Percentiles rank a stretch among this genome's conserved stretches.
These are phyloP conservation scores for Ips nitidus DNA, from an alignment of 1,140 invertebrate species.

Conservation along the genomic window DNA sequence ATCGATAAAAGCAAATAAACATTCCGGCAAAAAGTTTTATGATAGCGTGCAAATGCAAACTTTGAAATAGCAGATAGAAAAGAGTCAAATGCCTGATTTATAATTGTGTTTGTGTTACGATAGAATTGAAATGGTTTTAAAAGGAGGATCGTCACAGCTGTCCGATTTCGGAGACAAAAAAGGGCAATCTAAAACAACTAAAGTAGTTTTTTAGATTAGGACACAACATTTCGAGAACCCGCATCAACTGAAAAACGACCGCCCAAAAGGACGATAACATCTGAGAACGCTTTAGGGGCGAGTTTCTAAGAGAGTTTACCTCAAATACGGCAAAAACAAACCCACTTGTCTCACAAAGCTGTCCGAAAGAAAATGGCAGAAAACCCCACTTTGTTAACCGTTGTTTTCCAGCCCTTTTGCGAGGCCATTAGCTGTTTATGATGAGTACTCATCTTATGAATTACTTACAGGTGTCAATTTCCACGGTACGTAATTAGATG, in stretches of 20 bases:
- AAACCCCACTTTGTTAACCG: constrained; percentile 19
- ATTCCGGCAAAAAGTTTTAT: constrained; percentile 28
- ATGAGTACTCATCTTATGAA: constrained; percentile 26
- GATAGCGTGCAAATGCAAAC: constrained; percentile 14
- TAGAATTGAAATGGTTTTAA: neutral
- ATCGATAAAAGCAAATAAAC: constrained; percentile 33
- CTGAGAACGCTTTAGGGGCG: constrained; percentile 1
- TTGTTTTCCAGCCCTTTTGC: constrained; percentile 13
- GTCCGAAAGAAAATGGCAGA: constrained; percentile 10
- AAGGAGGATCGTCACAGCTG: neutral
- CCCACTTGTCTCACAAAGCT: neutral
- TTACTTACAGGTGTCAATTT: constrained; percentile 27
- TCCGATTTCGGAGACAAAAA: too few species aligned
- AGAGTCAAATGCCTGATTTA: neutral
- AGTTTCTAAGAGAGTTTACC: constrained; percentile 3
- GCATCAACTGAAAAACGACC: constrained; percentile 24
- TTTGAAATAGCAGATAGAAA: neutral
- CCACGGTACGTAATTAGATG: constrained; percentile 21
- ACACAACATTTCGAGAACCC: neutral
- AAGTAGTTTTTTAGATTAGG: constrained; percentile 23
- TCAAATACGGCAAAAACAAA: constrained; percentile 5
- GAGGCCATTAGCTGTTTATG: constrained; percentile 22
- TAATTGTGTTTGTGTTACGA: neutral
- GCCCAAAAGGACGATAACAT: constrained; percentile 22
- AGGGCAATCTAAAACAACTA: constrained; percentile 26